Percentiles rank a stretch among this genome's conserved stretches.
Evolutionary conservation across 1,140 invertebrate genomes (phyloP).

Genomic region (Tetramorium alpestre): DNA sequence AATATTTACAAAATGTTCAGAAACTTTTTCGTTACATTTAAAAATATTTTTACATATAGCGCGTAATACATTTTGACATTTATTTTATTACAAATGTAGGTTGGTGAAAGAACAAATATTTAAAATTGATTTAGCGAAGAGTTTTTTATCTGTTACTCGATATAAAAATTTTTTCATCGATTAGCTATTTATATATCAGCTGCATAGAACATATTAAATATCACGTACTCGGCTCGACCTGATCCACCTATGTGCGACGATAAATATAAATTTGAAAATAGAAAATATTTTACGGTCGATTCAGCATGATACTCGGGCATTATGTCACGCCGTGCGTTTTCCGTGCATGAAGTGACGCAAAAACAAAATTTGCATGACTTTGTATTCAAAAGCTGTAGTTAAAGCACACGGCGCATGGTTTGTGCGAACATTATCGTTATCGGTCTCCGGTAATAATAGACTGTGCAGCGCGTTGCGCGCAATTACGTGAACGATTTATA

Average conservation of each 20-base stretch:
- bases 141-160: background rate
- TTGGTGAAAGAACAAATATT: constrained; percentile 18
- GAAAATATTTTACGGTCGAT: constrained; percentile 25
- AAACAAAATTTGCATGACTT: constrained; percentile 33
- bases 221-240: background rate
- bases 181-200: background rate
- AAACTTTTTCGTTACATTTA: background rate
- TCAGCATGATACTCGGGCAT: background rate
- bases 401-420: constrained; percentile 40
- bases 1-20: background rate
- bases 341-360: background rate
- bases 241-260: background rate
- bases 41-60: background rate
- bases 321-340: background rate
- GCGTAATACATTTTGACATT: constrained; percentile 21
- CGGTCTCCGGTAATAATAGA: constrained; percentile 73
- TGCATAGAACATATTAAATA: background rate
- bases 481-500: constrained; percentile 71
- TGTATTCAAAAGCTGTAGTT: constrained; percentile 30
- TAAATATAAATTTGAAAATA: constrained; percentile 1
- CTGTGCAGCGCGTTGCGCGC: constrained; percentile 53
- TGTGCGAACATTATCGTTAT: constrained; percentile 78
- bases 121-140: constrained; percentile 2
- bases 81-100: constrained; percentile 21
- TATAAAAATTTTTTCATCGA: background rate